A percentile compares a stretch with the other conserved stretches of the same genome.
phyloP scores from a whole-genome alignment of 2,888 invertebrate genomes.

The Eumacrocentrus americanus region DNA sequence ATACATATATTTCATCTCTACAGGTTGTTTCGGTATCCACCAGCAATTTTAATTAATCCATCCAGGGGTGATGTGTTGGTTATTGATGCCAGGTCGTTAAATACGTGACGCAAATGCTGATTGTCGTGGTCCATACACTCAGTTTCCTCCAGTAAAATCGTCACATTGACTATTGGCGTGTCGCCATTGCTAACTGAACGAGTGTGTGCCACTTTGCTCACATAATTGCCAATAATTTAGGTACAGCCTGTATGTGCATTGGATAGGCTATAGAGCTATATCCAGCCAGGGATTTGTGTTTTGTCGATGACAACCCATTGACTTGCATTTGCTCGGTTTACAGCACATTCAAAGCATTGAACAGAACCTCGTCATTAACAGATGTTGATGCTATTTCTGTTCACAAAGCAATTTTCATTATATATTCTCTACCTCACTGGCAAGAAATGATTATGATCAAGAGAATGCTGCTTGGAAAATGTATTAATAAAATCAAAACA shows the following conservation, averaged over 20 bases:
- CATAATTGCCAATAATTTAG: neutral
- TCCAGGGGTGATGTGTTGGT: neutral
- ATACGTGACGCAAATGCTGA: neutral
- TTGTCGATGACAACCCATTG: neutral
- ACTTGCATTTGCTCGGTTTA: neutral
- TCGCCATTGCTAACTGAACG: neutral
- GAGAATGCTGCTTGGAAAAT: no score
- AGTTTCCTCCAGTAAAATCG: neutral
- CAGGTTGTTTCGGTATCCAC: neutral
- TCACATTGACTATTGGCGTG: neutral
- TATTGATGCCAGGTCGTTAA: neutral
- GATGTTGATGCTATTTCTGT: neutral
- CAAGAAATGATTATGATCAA: no score
- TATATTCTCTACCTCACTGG: neutral
- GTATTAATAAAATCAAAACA: no score
- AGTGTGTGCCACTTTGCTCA: neutral
- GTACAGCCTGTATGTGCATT: neutral
- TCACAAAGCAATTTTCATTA: neutral
- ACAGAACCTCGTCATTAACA: neutral
- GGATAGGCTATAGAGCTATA: neutral
- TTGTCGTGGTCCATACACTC: neutral
- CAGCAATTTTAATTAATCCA: neutral
- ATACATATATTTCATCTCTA: no score
- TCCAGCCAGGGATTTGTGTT: neutral
- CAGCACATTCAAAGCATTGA: neutral